A percentile compares a stretch with the other conserved stretches of the same genome.
These are phyloP conservation scores for Lumbricus terrestris DNA, from an alignment of 2,888 invertebrate species.

Conservation along the genomic window DNA sequence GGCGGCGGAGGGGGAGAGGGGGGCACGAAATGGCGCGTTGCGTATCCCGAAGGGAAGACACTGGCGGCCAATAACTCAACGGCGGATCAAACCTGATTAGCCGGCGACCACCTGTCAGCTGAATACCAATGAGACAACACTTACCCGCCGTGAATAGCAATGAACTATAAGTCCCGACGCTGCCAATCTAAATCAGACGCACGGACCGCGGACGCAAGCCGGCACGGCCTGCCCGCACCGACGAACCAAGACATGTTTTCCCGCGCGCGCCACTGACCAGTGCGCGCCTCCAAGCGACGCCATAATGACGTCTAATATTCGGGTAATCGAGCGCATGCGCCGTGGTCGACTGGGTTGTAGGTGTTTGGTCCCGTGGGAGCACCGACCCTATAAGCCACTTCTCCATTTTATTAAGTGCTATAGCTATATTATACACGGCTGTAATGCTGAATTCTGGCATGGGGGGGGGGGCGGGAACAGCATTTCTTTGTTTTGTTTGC, in stretches of 20 bases:
- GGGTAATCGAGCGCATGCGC: slow-evolving; percentile 12
- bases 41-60: not conserved
- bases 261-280: slow-evolving; percentile 8
- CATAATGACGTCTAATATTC: not conserved
- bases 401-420: not conserved
- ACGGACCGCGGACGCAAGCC: not conserved
- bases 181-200: slow-evolving; percentile 16
- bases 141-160: slow-evolving; percentile 15
- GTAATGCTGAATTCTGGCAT: not conserved
- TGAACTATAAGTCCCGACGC: not conserved
- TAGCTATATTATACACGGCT: not conserved
- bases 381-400: not conserved
- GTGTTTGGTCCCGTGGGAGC: not conserved
- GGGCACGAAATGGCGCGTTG: not conserved
- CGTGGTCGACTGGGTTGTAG: not conserved
- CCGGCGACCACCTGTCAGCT: slow-evolving; percentile 17
- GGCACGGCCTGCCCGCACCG: not conserved
- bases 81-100: slow-evolving; percentile 18
- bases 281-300: not conserved
- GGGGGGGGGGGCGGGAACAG: not conserved
- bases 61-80: slow-evolving; percentile 14
- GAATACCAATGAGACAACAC: slow-evolving; percentile 16
- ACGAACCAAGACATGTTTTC: not conserved
- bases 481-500: not conserved
- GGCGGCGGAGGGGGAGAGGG: not conserved